phyloP scores from a whole-genome alignment of 2,888 invertebrate species.

The Globia sparganii region DNA sequence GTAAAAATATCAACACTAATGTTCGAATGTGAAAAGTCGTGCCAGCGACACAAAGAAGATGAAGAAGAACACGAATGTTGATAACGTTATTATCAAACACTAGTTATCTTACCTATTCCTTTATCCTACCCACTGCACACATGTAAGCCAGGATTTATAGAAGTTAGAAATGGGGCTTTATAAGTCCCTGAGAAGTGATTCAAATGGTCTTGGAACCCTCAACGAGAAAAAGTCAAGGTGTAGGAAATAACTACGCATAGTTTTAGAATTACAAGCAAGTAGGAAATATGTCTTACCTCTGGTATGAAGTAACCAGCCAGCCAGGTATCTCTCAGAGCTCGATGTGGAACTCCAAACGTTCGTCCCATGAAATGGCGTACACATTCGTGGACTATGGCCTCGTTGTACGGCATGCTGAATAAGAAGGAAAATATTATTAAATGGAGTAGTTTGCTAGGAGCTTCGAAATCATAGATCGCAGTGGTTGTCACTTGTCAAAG shows the following conservation, averaged over 20 bases:
- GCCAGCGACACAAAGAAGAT: not conserved
- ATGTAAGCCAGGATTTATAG: too few relatives aligned
- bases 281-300: conserved; percentile 88
- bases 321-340: conserved; percentile 93
- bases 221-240: not conserved
- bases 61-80: not conserved
- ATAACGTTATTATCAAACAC: not conserved
- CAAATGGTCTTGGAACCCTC: not conserved
- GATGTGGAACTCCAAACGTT: conserved; percentile 94
- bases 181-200: not conserved
- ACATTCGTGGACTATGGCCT: conserved; percentile 94
- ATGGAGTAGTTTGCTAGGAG: not conserved
- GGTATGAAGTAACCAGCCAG: conserved; percentile 94
- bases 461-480: not conserved
- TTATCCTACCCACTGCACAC: not conserved
- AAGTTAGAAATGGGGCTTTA: not conserved
- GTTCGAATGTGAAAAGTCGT: not conserved
- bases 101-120: too few relatives aligned
- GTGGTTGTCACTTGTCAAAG: not conserved
- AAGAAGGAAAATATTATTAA: not conserved
- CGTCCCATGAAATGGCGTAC: conserved; percentile 95
- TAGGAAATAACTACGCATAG: not conserved
- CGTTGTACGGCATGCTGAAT: conserved; percentile 94
- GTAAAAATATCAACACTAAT: not conserved
- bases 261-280: not conserved